phyloP scores from a whole-genome alignment of 2,888 invertebrate species.

The Drosophila borealis region DNA sequence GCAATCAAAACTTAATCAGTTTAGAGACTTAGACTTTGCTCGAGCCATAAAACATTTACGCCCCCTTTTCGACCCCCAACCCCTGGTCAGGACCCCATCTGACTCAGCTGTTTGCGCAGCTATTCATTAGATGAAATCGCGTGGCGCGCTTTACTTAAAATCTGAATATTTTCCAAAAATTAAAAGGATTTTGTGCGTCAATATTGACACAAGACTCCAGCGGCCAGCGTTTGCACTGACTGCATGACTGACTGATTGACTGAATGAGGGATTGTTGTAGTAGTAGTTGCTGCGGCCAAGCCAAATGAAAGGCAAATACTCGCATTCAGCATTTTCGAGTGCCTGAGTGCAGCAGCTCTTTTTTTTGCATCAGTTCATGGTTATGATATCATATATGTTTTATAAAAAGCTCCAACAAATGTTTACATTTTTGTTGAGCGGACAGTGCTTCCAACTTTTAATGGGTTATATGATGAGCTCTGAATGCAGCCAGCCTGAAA shows the following conservation, averaged over 20 bases:
- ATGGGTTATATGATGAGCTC: slow-evolving; percentile 37
- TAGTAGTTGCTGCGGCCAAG: slow-evolving; percentile 22
- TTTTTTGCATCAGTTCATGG: slow-evolving; percentile 10
- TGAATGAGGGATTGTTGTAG: slow-evolving; percentile 22
- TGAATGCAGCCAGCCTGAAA: slow-evolving; percentile 9
- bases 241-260: slow-evolving; percentile 10
- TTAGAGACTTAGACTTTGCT: slow-evolving; percentile 65
- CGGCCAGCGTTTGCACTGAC: slow-evolving; percentile 26
- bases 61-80: slow-evolving; percentile 1
- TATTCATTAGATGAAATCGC: slow-evolving; percentile 71
- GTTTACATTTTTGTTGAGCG: slow-evolving; percentile 28
- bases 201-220: slow-evolving; percentile 74
- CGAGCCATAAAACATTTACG: slow-evolving; percentile 20
- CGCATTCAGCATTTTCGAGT: slow-evolving; percentile 43
- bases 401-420: slow-evolving; percentile 22
- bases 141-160: slow-evolving; percentile 44
- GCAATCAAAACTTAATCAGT: slow-evolving; percentile 80
- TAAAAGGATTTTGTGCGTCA: slow-evolving; percentile 77
- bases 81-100: not conserved
- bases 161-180: slow-evolving; percentile 72
- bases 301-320: slow-evolving; percentile 43
- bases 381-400: slow-evolving; percentile 39
- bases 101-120: slow-evolving; percentile 56
- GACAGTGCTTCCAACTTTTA: slow-evolving; percentile 19
- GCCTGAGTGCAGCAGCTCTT: slow-evolving; percentile 38